Evolutionary conservation across 2,888 invertebrate species (phyloP), one percentile per base, ranked within the genome.

Genomic region (Branchellion lobata): DNA sequence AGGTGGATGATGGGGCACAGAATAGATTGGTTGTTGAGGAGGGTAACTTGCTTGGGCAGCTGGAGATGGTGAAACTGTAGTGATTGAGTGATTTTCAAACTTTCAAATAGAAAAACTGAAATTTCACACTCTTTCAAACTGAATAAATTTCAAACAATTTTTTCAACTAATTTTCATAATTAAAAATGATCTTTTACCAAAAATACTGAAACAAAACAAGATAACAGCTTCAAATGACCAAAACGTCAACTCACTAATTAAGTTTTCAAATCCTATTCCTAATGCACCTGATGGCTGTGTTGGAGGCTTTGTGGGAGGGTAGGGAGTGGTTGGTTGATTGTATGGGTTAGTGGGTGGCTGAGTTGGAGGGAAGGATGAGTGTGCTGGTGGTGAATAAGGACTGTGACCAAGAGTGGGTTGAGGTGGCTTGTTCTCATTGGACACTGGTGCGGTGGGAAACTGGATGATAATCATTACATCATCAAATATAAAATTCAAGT

Each of bases 371-470:
- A 14, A 5, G 5, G 47, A 24, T 8, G 71, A n/a, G 34, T 31
- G 40, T 18, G 79, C 76, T 36, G 77, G 33, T 31, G 81, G 79
- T 51, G 81, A 71, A n/a, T 75, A 74, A 18, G 76, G 73, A 61
- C 80, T 57, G 51, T 53, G 40, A 27, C 27, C 27, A n/a, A 29
- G 74, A n/a, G 29, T 21, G 34, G 65, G 53, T 51, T 51, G 72
- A 27, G 47, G 79, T 27, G 51, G 40, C 31, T 31, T 33, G 11
- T 18, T 14, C 34, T 27, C 33, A 29, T 40, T 27, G 14, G 33
- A 31, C 3, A 8, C 8, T 36, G 79, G 65, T 21, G 79, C 69
- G 33, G 57, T 27, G 29, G 78, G 80, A 53, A 73, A 80, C 78
- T 78, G 71, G 24, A 31, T 29, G 34, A 71, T 18, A 36, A 0